Base-by-base conservation (phyloP, 2,797 vertebrate species). In the Podargus strigoides region DNA sequence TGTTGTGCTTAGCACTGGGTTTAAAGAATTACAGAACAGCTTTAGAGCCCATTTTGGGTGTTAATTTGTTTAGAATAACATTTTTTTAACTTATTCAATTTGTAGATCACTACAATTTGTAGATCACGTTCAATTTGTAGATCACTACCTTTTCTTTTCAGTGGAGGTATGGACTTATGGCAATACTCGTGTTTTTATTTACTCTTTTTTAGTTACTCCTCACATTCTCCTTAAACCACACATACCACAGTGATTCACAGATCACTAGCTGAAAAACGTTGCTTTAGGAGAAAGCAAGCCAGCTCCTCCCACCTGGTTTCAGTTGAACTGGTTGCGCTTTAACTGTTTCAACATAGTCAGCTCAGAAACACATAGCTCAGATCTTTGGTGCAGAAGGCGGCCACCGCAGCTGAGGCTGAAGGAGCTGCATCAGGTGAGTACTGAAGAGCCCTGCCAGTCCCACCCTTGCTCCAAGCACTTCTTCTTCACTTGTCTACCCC, bases 241-340 rank as follows among this genome's bases (percentile, higher is more conserved):
- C 30, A 41, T 73, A 53, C 59, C 27, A n/a, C 22, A 39, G n/a
- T 34, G 55, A 79, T 73, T 91, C 78, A 72, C 37, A 46, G 26
- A 56, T 76, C 55, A 66, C 55, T 59, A 37, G 14, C 19, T 62
- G 70, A 75, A 52, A 56, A 79, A 10, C 0, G 0, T 34, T 66
- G 55, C 49, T 90, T 87, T 63, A 42, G 34, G 47, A 79, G 58
- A 73, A 76, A 3, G 3, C 28, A 41, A 32, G 28, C 22, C 26
- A 27, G 9, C 24, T 78, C 17, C 27, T 70, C 41, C 24, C 0
- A 0, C 0, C 9, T 74, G 9, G 2, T 63, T 90, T 86, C 41
- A 27, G 37, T 15, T 55, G 59, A 93, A 50, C 34, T 52, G 27
- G 32, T 58, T 89, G 41, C 27, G 34, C 19, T 81, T 80, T 37